Evolutionary conservation across 2,888 invertebrate species (phyloP).

Genomic region (Hesperia comma): DNA sequence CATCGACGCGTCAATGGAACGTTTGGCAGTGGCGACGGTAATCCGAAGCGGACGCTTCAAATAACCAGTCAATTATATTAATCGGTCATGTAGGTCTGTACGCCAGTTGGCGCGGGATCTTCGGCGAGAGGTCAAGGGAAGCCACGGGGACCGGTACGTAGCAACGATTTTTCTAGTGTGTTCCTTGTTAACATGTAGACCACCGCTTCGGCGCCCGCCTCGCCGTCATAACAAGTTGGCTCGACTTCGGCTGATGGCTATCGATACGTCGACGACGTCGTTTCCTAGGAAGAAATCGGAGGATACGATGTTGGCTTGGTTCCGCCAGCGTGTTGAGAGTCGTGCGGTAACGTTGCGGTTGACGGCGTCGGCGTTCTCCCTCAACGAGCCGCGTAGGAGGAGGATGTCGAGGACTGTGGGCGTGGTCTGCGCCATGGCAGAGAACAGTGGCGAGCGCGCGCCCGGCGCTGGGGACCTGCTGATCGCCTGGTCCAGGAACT

Average conservation of each 20-base stretch:
- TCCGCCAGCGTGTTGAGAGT: slow-evolving; percentile 86
- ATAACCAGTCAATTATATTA: slow-evolving; percentile 51
- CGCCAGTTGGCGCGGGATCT: slow-evolving; percentile 40
- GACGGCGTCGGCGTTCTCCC: slow-evolving; percentile 86
- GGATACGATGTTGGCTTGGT: slow-evolving; percentile 88
- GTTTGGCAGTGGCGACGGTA: slow-evolving; percentile 55
- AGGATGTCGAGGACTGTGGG: slow-evolving; percentile 86
- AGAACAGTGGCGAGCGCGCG: slow-evolving; percentile 80
- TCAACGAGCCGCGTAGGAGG: slow-evolving; percentile 84
- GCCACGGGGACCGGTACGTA: slow-evolving; percentile 56
- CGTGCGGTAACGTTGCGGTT: slow-evolving; percentile 89
- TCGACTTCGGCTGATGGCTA: slow-evolving; percentile 77
- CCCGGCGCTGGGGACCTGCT: slow-evolving; percentile 66
- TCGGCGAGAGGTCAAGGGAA: slow-evolving; percentile 42
- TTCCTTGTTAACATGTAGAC: slow-evolving; percentile 56
- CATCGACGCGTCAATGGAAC: slow-evolving; percentile 47
- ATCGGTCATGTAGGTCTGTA: slow-evolving; percentile 55
- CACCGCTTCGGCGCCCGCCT: slow-evolving; percentile 60
- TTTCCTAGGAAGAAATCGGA: slow-evolving; percentile 89
- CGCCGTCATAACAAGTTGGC: slow-evolving; percentile 73
- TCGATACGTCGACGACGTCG: slow-evolving; percentile 87
- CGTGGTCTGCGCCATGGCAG: slow-evolving; percentile 90
- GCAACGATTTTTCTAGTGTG: slow-evolving; percentile 20
- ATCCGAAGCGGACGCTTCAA: slow-evolving; percentile 49
- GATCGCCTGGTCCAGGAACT: slow-evolving; percentile 71